Base-by-base conservation (phyloP, 1,140 invertebrate genomes). In the Formica exsecta region DNA sequence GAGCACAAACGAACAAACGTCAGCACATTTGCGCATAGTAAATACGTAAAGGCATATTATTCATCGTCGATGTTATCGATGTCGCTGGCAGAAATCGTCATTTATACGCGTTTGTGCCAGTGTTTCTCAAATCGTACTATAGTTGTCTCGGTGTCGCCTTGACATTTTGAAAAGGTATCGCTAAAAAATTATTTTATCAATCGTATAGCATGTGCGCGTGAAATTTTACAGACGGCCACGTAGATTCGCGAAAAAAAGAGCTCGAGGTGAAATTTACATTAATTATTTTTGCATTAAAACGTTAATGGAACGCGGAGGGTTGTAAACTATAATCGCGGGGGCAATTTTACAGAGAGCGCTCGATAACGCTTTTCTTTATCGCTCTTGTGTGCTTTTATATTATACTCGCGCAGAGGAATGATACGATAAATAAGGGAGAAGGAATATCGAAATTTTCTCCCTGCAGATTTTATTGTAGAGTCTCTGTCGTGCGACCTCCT, bases 381-480 rank as follows among this genome's bases (percentile, higher is more conserved):
- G 41, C 6, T 3, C 32, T 11, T 3, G 61, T 11, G 19, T 3
- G 61, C 25, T n/a, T 32, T 41, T 32, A 25, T 16, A 32, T 22
- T 25, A 38, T 66, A 68, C 44, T 57, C 44, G 44, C 54, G 64
- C 38, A 0, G 16, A 44, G 57, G 71, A 41, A 22, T 19, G 5
- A 44, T 13, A 11, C 7, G 13, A 16, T 13, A 36, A 57, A 65
- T 32, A 81, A 59, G 44, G 51, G 38, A 48, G 11, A 32, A 22
- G 36, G 68, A 36, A 83, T 74, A 83, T 83, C 79, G 79, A 83
- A 83, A 83, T 83, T 74, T 8, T 48, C 38, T 59, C 79, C 51
- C 19, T 41, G 32, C 44, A 29, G 38, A 51, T 51, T 51, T 51
- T 51, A 51, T 61, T 73, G 25, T 3, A 13, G 11, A 48, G 48